Percentiles rank a stretch among this genome's conserved stretches.
These are phyloP conservation scores for Sycobia sp. DNA, from an alignment of 1,140 invertebrate genomes.

Conservation along the genomic window DNA sequence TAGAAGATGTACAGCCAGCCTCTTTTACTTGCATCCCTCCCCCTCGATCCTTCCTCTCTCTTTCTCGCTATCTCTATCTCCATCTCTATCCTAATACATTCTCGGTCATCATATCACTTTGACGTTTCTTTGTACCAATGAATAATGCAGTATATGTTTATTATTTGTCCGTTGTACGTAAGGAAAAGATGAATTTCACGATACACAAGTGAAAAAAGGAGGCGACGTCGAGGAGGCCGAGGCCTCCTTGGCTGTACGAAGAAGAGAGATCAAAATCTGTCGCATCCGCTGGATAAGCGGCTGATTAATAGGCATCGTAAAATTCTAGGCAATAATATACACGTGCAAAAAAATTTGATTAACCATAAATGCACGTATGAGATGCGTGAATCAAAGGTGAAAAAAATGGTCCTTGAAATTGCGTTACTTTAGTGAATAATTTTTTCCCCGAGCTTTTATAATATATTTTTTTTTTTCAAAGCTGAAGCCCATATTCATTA, in stretches of 20 bases:
- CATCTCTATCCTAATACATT: background rate
- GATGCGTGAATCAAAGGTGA: background rate
- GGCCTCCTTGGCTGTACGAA: too few species aligned
- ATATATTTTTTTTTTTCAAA: background rate
- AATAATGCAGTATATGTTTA: constrained; percentile 3
- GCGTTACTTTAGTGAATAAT: background rate
- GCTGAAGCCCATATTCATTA: background rate
- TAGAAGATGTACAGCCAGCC: too few species aligned
- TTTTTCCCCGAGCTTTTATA: too few species aligned
- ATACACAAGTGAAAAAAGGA: too few species aligned
- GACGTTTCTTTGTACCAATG: constrained; percentile 16
- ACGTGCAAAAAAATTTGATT: too few species aligned
- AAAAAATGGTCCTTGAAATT: background rate
- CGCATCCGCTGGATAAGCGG: too few species aligned
- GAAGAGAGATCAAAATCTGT: too few species aligned
- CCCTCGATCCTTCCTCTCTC: background rate
- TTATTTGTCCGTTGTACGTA: background rate
- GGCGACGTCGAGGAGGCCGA: too few species aligned
- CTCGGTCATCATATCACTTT: constrained; percentile 19
- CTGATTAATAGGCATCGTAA: too few species aligned
- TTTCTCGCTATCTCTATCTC: background rate
- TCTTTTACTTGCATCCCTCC: too few species aligned
- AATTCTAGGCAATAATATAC: too few species aligned
- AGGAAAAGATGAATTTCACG: too few species aligned
- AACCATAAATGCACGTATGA: constrained; percentile 1